phyloP scores from a whole-genome alignment of 2,888 invertebrate genomes.

The Leptothorax acervorum region DNA sequence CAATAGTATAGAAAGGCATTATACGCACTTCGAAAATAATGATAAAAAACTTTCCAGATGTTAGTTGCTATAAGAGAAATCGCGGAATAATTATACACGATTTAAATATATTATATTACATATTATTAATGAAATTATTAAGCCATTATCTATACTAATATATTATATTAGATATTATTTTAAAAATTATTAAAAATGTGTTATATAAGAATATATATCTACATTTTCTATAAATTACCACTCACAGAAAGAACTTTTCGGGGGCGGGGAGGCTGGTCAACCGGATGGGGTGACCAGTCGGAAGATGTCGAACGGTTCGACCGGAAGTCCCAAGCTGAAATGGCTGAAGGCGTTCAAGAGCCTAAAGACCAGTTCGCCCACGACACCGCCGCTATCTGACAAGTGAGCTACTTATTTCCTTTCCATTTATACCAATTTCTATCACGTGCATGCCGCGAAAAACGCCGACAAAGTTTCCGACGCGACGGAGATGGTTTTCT shows the following conservation, averaged over 20 bases:
- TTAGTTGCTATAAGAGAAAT: background rate
- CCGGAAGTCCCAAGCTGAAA: slow-evolving; percentile 97
- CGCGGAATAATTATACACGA: background rate
- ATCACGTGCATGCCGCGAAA: slow-evolving; percentile 43
- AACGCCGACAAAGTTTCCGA: slow-evolving; percentile 30
- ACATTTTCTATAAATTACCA: background rate
- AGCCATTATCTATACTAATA: background rate
- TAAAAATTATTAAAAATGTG: slow-evolving; percentile 1
- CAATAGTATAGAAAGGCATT: background rate
- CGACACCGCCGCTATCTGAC: slow-evolving; percentile 85
- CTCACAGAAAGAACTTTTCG: slow-evolving; percentile 94
- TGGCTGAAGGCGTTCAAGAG: slow-evolving; percentile 99
- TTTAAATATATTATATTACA: background rate
- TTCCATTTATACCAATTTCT: slow-evolving; percentile 16
- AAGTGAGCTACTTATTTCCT: slow-evolving; percentile 87
- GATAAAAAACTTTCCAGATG: background rate
- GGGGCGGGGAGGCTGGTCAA: slow-evolving; percentile 83
- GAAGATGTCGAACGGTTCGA: slow-evolving; percentile 94
- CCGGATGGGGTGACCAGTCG: slow-evolving; percentile 90
- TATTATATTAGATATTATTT: background rate
- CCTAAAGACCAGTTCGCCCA: slow-evolving; percentile 91
- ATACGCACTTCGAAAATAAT: background rate
- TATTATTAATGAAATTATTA: no score
- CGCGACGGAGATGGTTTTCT: slow-evolving; percentile 31
- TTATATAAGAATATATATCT: background rate